These are phyloP conservation scores for Andrena praecox DNA, from an alignment of 2,888 invertebrate genomes.

Conservation along the genomic window DNA sequence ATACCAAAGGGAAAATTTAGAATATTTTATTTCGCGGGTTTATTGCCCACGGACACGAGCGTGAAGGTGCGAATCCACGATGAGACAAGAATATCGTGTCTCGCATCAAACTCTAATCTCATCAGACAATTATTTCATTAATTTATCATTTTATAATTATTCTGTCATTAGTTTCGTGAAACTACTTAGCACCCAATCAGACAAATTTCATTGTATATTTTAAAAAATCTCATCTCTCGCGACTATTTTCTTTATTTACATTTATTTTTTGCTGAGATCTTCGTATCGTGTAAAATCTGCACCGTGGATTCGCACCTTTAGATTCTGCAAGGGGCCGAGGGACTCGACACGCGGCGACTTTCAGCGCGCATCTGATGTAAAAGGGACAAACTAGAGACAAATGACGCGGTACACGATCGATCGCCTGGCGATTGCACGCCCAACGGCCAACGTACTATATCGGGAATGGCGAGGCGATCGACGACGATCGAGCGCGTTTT, in stretches of 20 bases:
- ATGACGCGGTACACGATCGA: neutral
- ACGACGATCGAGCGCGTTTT: conserved; percentile 25
- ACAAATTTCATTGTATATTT: too few relatives aligned
- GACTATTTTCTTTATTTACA: too few relatives aligned
- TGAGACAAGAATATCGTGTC: too few relatives aligned
- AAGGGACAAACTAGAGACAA: neutral
- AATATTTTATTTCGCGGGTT: neutral
- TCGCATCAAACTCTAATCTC: too few relatives aligned
- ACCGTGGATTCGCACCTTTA: neutral
- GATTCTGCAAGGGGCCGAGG: neutral
- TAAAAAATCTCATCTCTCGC: too few relatives aligned
- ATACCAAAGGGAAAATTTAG: neutral
- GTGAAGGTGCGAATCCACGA: neutral
- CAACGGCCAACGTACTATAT: neutral
- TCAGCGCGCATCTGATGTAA: neutral
- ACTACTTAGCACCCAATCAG: too few relatives aligned
- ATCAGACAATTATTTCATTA: too few relatives aligned
- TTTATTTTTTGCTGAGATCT: too few relatives aligned
- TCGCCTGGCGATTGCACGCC: neutral
- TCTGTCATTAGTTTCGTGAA: too few relatives aligned
- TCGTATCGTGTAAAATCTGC: too few relatives aligned
- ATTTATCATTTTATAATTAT: too few relatives aligned
- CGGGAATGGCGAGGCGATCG: conserved; percentile 3
- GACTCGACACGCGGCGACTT: neutral
- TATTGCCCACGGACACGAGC: neutral